Evolutionary conservation across 2,113 vertebrate genomes (phyloP), one percentile per base, ranked within the genome.

Genomic region (Equus przewalskii): DNA sequence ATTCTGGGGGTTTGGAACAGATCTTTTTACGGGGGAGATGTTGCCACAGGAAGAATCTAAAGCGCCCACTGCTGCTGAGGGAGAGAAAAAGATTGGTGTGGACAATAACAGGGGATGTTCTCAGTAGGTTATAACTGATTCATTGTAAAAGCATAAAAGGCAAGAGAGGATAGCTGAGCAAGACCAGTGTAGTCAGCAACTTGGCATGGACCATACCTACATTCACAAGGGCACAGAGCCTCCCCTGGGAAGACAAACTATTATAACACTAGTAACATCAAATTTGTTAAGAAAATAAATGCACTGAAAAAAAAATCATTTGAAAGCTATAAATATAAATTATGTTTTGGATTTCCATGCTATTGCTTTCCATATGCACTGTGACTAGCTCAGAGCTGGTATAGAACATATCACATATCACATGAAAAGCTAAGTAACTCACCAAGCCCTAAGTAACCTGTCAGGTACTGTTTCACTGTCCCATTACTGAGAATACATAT

Each of bases 271-370:
- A 91, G 10, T 19, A 69, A 75, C 73, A 82, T 94, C 64, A 94
- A 80, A 83, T 82, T 89, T 85, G 24, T n/a, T 87, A 95, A 95
- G 93, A 80, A 92, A 76, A 21, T 62, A 91, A 91, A 91, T 82
- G 56, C 81, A 28, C 58, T 69, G 30, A 79, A 94, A 93, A 54
- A 95, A 96, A 76, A 92, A 85, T 54, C 70, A 94, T 46, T 89
- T 96, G 67, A 94, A 96, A 80, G 54, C 88, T 89, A 88, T 88
- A 94, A 73, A 91, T 93, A 96, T 87, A 95, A 94, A 95, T 84
- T 82, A 62, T 21, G 33, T 85, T 83, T 95, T 81, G 3, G 65
- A 51, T 78, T 93, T 83, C 54, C 22, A 80, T 49, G 56, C 54
- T 89, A 67, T 95, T 58, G 44, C n/a, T 88, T 83, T 54, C 46